phyloP scores from a whole-genome alignment of 2,888 invertebrate species.

The Limulus polyphemus region DNA sequence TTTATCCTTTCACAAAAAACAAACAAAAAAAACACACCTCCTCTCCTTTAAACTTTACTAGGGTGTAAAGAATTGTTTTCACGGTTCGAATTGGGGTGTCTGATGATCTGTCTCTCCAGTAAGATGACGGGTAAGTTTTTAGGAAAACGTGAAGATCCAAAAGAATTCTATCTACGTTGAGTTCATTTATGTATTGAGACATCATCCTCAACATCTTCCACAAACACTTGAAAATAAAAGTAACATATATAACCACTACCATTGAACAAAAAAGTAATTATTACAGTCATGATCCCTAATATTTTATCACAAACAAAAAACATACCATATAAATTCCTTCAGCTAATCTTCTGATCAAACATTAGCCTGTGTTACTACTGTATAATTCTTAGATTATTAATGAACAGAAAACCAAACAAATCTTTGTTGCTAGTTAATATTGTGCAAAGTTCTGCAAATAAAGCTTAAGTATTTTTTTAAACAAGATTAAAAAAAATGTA shows the following conservation, averaged over 20 bases:
- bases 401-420: too few relatives aligned
- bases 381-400: too few relatives aligned
- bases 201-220: constrained; percentile 88
- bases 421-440: too few relatives aligned
- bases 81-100: constrained; percentile 77
- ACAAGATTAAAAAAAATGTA: constrained; percentile 1
- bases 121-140: constrained; percentile 65
- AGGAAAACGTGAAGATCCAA: constrained; percentile 78
- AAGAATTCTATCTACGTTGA: constrained; percentile 43
- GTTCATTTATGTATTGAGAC: constrained; percentile 51
- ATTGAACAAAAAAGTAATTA: too few relatives aligned
- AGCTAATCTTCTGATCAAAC: too few relatives aligned
- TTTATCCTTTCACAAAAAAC: not conserved
- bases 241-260: not conserved
- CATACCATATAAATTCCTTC: too few relatives aligned
- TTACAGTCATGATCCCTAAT: too few relatives aligned
- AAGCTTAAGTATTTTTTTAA: not conserved
- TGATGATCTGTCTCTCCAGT: constrained; percentile 70
- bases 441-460: not conserved
- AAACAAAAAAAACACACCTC: constrained; percentile 35
- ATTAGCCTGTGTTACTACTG: too few relatives aligned
- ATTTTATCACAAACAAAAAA: too few relatives aligned
- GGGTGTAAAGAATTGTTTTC: constrained; percentile 82
- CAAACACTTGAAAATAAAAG: constrained; percentile 50
- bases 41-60: constrained; percentile 75